These are phyloP conservation scores for Antheraea pernyi DNA, from an alignment of 1,140 invertebrate genomes.

Conservation along the genomic window DNA sequence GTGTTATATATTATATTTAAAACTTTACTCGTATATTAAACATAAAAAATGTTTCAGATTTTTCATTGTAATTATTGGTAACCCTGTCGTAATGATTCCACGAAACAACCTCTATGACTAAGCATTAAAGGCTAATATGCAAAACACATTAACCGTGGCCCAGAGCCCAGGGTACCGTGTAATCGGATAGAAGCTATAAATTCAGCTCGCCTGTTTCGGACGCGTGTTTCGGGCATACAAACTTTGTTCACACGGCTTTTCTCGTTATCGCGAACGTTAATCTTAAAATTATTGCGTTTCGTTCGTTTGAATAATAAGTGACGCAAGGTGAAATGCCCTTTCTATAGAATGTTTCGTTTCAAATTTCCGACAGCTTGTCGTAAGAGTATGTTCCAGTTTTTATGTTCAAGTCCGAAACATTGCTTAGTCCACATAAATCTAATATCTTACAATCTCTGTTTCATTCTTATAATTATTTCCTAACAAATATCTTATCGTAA, in stretches of 20 bases:
- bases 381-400: too few relatives aligned
- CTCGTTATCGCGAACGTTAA: conserved; percentile 25
- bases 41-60: background rate
- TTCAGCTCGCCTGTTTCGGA: conserved; percentile 23
- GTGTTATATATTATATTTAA: too few relatives aligned
- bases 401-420: too few relatives aligned
- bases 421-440: too few relatives aligned
- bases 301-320: conserved; percentile 14
- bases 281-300: conserved; percentile 27
- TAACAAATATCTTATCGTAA: too few relatives aligned
- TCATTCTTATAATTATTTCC: too few relatives aligned
- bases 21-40: too few relatives aligned
- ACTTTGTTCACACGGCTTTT: conserved; percentile 39
- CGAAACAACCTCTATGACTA: conserved; percentile 12
- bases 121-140: conserved; percentile 22
- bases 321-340: background rate
- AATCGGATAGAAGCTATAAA: conserved; percentile 54
- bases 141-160: conserved; percentile 41
- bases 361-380: background rate
- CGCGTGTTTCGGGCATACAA: conserved; percentile 37
- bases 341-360: background rate
- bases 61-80: background rate
- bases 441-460: too few relatives aligned
- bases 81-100: background rate
- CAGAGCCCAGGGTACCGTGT: conserved; percentile 27